Conservation (phyloP, 2,113 vertebrate species). For the Melanocharis versteri region DNA sequence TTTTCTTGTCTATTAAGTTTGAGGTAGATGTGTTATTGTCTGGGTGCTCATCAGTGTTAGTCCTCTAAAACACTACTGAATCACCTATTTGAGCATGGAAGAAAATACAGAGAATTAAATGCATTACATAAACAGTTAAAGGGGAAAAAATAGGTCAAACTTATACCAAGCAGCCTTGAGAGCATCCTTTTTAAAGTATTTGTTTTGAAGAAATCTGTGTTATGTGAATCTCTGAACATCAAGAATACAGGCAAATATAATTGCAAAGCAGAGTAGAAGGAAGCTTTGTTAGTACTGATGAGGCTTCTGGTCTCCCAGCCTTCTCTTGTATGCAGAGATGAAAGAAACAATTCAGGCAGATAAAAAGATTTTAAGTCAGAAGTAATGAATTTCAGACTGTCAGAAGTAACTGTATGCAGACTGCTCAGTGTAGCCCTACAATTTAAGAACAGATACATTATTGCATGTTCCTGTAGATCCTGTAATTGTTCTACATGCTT, state of each 20-base stretch:
- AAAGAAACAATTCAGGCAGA: background rate
- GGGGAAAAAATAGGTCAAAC: conserved; percentile 8
- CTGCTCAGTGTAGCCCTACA: background rate
- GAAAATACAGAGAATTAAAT: background rate
- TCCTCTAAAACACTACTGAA: background rate
- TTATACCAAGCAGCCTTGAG: background rate
- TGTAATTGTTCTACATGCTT: background rate
- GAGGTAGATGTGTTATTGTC: background rate
- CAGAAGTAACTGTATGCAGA: background rate
- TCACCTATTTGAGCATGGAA: background rate
- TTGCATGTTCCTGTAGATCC: background rate
- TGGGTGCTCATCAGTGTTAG: background rate
- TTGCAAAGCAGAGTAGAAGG: background rate
- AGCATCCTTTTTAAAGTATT: conserved; percentile 2
- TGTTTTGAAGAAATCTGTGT: background rate
- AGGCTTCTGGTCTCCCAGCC: background rate
- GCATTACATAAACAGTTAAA: background rate
- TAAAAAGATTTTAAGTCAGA: background rate
- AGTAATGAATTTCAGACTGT: background rate
- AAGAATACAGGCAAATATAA: background rate
- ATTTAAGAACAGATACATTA: background rate
- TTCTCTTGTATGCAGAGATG: background rate
- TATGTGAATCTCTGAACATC: background rate
- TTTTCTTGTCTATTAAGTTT: background rate
- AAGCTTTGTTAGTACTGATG: background rate